Evolutionary conservation across 2,113 vertebrate genomes (phyloP).

Genomic region (Alaudala cheleensis): DNA sequence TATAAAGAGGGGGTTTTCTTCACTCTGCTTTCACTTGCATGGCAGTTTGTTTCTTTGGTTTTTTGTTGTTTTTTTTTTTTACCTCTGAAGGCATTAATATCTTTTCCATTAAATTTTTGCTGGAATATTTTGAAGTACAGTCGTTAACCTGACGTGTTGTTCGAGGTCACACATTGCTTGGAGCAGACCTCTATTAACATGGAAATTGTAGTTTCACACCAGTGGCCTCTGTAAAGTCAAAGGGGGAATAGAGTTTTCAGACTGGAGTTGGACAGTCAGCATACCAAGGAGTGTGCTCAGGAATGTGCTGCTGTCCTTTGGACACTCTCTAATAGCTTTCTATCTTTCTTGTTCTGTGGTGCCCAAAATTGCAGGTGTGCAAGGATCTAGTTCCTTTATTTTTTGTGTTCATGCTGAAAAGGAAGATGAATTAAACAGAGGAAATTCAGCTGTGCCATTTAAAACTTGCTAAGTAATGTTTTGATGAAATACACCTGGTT

Average conservation of each 20-base stretch:
- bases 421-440: neutral
- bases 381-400: neutral
- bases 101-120: neutral
- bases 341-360: neutral
- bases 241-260: constrained; percentile 24
- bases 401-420: neutral
- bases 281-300: neutral
- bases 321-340: neutral
- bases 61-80: neutral
- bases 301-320: neutral
- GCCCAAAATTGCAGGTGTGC: neutral
- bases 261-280: neutral
- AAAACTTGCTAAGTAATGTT: neutral
- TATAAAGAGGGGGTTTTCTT: neutral
- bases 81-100: neutral
- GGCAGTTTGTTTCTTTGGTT: neutral
- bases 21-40: neutral
- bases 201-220: constrained; percentile 41
- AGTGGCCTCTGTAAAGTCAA: constrained; percentile 16
- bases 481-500: neutral
- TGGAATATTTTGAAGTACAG: constrained; percentile 19
- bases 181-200: constrained; percentile 46
- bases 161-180: constrained; percentile 2
- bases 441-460: neutral
- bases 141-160: constrained; percentile 3